Evolutionary conservation across 2,888 invertebrate species (phyloP).

Genomic region (Chaetoderma sp.): DNA sequence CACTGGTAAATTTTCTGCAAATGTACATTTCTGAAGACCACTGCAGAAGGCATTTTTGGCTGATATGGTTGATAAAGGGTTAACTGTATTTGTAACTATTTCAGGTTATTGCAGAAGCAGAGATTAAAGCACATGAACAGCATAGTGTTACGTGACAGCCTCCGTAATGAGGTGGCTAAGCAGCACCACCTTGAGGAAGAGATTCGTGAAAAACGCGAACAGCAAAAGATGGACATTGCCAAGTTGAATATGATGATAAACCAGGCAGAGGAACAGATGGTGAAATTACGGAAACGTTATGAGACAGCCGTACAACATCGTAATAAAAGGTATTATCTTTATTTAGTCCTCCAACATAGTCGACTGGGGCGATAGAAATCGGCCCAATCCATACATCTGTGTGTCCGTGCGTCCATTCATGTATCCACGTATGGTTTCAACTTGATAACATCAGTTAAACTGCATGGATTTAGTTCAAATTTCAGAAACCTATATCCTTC

Average conservation of each 20-base stretch:
- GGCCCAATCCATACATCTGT: too few relatives aligned
- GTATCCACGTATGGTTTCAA: too few relatives aligned
- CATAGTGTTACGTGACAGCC: slow-evolving; percentile 65
- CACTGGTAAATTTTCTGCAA: neutral
- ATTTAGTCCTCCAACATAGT: neutral
- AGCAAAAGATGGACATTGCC: slow-evolving; percentile 68
- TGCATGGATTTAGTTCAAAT: too few relatives aligned
- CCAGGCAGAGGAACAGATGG: slow-evolving; percentile 68
- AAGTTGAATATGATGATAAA: slow-evolving; percentile 69
- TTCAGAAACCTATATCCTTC: too few relatives aligned
- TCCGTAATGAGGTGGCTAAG: slow-evolving; percentile 68
- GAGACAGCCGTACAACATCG: slow-evolving; percentile 66
- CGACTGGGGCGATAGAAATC: neutral
- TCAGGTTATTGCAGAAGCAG: slow-evolving; percentile 66
- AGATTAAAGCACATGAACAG: slow-evolving; percentile 65
- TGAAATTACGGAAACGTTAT: slow-evolving; percentile 65
- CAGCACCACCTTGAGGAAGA: slow-evolving; percentile 65
- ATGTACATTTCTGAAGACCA: neutral
- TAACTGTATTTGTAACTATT: neutral
- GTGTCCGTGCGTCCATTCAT: neutral
- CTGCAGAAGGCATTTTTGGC: neutral
- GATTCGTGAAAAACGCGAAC: slow-evolving; percentile 64
- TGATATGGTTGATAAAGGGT: neutral
- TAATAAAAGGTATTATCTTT: slow-evolving; percentile 62
- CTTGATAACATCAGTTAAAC: too few relatives aligned